Evolutionary conservation across 2,888 invertebrate genomes (phyloP).

Genomic region (Monopis laevigella): DNA sequence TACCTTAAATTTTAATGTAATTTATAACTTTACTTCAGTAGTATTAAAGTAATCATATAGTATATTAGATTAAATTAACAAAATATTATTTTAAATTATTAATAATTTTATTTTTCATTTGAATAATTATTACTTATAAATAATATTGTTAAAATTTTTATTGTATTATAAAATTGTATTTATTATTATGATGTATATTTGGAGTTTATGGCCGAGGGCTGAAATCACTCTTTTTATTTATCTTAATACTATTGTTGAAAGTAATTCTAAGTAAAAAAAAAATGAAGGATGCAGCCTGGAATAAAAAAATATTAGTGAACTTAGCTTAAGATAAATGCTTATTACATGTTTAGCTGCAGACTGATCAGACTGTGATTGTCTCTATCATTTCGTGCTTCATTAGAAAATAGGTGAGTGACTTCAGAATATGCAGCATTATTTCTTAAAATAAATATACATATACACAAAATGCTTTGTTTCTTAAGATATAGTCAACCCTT

Average conservation of each 20-base stretch:
- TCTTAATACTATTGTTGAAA: background rate
- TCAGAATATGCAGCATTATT: conserved; percentile 57
- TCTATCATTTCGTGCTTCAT: conserved; percentile 13
- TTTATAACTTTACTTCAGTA: conserved; percentile 62
- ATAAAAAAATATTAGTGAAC: too few relatives aligned
- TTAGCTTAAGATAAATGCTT: too few relatives aligned
- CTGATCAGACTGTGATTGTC: conserved; percentile 59
- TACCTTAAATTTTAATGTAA: conserved; percentile 58
- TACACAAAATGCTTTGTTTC: background rate
- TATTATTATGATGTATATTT: conserved; percentile 64
- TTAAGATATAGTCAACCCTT: conserved; percentile 72
- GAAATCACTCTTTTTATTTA: conserved; percentile 38
- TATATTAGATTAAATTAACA: conserved; percentile 55
- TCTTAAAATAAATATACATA: conserved; percentile 43
- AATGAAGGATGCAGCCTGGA: too few relatives aligned
- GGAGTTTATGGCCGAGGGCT: conserved; percentile 43
- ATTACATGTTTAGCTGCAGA: conserved; percentile 44
- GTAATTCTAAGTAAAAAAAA: too few relatives aligned
- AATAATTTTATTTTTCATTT: background rate
- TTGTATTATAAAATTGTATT: conserved; percentile 50
- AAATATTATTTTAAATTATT: conserved; percentile 50
- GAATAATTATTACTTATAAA: background rate
- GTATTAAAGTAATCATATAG: conserved; percentile 63
- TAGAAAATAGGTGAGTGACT: too few relatives aligned
- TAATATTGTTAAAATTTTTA: conserved; percentile 44